phyloP scores from a whole-genome alignment of 2,113 vertebrate genomes.

The Carassius carassius region DNA sequence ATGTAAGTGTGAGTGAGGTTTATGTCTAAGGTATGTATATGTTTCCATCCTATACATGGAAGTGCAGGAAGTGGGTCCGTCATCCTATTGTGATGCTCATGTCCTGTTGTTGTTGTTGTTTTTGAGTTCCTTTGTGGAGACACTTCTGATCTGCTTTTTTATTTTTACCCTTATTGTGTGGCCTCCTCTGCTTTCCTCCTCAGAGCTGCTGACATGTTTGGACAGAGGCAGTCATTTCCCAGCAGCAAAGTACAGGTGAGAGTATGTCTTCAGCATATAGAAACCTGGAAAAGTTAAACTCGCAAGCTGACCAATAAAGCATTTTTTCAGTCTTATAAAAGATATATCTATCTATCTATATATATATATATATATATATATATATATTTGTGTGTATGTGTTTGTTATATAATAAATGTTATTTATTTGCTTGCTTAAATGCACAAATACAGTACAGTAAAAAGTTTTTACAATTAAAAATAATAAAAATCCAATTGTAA shows the following conservation, averaged over 20 bases:
- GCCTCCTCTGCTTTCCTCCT: conserved; percentile 51
- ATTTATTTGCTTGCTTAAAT: too few species aligned
- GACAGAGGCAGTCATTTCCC: conserved; percentile 78
- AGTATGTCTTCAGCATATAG: not conserved
- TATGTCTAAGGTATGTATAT: conserved; percentile 4
- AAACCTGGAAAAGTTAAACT: not conserved
- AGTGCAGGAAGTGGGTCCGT: conserved; percentile 49
- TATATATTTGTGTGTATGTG: too few species aligned
- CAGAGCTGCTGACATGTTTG: conserved; percentile 86
- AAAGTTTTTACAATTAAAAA: not conserved
- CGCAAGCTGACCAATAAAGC: not conserved
- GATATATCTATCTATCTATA: too few species aligned
- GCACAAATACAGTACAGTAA: not conserved
- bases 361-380: too few species aligned
- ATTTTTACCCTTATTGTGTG: conserved; percentile 49
- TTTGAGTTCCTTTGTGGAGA: conserved; percentile 42
- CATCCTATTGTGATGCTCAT: conserved; percentile 58
- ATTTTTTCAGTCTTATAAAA: not conserved
- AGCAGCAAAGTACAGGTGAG: conserved; percentile 81
- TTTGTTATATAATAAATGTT: too few species aligned
- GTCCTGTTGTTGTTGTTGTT: conserved; percentile 51
- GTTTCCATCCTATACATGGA: conserved; percentile 20
- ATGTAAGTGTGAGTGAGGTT: not conserved
- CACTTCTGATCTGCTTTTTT: conserved; percentile 29
- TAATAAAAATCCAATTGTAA: not conserved